Evolutionary conservation across 2,113 vertebrate species (phyloP), one percentile per base, ranked within the genome.

Genomic region (Zosterops pallidus): DNA sequence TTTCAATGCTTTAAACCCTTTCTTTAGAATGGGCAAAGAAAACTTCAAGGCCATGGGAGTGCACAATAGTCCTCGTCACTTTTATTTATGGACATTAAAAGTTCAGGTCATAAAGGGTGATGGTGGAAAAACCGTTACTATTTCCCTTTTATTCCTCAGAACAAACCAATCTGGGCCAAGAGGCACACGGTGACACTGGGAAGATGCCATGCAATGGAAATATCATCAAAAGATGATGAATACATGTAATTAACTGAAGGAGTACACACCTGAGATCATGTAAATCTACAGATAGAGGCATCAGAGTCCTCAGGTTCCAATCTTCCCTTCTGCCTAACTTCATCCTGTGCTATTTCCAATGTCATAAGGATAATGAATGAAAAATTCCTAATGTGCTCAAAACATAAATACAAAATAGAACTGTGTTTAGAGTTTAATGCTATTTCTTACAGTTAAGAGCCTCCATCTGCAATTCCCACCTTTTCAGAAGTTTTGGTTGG

Each of bases 211-310:
- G 7, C 75, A 92, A 86, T 80, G 92, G 90, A 92, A 96, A 85
- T 79, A 75, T 77, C 95, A 86, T 52, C 63, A 52, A 59, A 67
- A 88, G 46, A 47, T 90, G 86, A 96, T 94, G 68, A 94, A 97
- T 96, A 81, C 18, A 14, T 74, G 64, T 46, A 94, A 96, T 95
- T 95, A 95, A 83, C 35, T 71, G 47, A 28, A 80, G 53, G 35
- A 94, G 18, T 71, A 80, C 52, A 49, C 81, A 89, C 11, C 12
- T 1, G 1, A 92, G 23, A 92, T 79, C 78, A 92, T 59, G 74
- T 80, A 91, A 92, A 85, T 78, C 76, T 86, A 69, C 47, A 83
- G 41, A 90, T 4, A 82, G 91, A 94, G 52, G 44, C 71, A 68
- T 13, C 71, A 49, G 59, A 77, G 59, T 10, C 53, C 55, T 90